Percentiles rank a stretch among this genome's conserved stretches.
phyloP scores from a whole-genome alignment of 2,888 invertebrate species.

The Cremastobaeus sp. region DNA sequence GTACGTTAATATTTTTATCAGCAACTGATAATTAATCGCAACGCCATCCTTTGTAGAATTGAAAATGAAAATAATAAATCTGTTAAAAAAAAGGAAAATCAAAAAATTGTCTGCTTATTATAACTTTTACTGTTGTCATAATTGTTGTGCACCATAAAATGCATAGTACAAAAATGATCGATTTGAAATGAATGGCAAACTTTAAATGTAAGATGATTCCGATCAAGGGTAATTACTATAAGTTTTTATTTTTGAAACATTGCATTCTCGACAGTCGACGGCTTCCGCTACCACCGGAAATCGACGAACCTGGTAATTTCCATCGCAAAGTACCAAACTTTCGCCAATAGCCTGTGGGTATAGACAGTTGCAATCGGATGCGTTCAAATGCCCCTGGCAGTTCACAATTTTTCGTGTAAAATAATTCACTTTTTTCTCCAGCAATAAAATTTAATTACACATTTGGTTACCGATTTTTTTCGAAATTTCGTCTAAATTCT shows the following conservation, averaged over 20 bases:
- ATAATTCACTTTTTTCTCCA: conserved; percentile 48
- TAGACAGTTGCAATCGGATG: conserved; percentile 40
- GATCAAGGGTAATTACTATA: conserved; percentile 45
- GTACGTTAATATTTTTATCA: too few species aligned
- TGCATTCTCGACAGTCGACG: conserved; percentile 58
- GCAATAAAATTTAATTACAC: conserved; percentile 56
- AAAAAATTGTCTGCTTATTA: too few species aligned
- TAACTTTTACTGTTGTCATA: too few species aligned
- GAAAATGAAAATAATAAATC: too few species aligned
- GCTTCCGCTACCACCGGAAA: conserved; percentile 69
- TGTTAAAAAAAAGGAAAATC: too few species aligned
- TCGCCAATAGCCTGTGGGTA: conserved; percentile 65
- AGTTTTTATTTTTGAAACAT: conserved; percentile 29
- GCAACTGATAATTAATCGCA: too few species aligned
- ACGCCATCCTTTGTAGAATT: too few species aligned
- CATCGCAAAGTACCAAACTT: conserved; percentile 68
- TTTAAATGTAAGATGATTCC: conserved; percentile 21
- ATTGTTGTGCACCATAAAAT: too few species aligned
- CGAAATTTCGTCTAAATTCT: conserved; percentile 27
- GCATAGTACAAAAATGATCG: too few species aligned
- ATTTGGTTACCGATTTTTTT: conserved; percentile 31
- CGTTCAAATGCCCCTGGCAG: conserved; percentile 39
- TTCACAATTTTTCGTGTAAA: conserved; percentile 52
- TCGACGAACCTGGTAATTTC: conserved; percentile 70
- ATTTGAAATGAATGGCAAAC: neutral